phyloP scores from a whole-genome alignment of 2,888 invertebrate genomes.

The Neoaliturus tenellus region DNA sequence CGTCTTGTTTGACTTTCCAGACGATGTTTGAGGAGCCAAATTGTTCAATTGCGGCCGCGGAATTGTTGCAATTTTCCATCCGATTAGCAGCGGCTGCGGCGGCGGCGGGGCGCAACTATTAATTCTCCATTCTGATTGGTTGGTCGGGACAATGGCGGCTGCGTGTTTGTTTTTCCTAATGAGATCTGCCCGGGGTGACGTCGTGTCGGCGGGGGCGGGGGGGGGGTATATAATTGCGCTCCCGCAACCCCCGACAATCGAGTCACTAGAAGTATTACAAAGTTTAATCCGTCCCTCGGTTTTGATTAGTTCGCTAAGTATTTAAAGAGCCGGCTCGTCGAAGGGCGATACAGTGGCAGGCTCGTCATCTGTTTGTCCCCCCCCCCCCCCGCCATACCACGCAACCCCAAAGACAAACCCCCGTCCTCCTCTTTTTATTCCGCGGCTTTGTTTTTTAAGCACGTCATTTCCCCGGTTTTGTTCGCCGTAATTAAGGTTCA shows the following conservation, averaged over 20 bases:
- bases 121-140: conserved; percentile 32
- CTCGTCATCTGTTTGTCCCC: conserved; percentile 19
- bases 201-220: background rate
- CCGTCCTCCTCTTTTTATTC: background rate
- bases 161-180: conserved; percentile 54
- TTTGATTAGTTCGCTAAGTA: conserved; percentile 52
- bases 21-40: background rate
- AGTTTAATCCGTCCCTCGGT: conserved; percentile 48
- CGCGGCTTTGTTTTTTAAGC: conserved; percentile 28
- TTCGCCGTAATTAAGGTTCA: conserved; percentile 55
- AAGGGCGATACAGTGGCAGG: background rate
- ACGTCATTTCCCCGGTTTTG: conserved; percentile 55
- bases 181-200: conserved; percentile 39
- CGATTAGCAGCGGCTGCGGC: conserved; percentile 19
- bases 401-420: conserved; percentile 5
- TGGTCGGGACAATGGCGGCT: conserved; percentile 11
- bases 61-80: conserved; percentile 46
- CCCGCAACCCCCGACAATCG: conserved; percentile 46
- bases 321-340: conserved; percentile 45
- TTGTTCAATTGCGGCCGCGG: conserved; percentile 41
- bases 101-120: conserved; percentile 3
- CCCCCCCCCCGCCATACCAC: background rate
- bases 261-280: conserved; percentile 53
- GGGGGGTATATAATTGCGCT: conserved; percentile 21
- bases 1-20: conserved; percentile 32